Conservation (phyloP, 2,888 invertebrate species). For the Leucophenga maculata region DNA sequence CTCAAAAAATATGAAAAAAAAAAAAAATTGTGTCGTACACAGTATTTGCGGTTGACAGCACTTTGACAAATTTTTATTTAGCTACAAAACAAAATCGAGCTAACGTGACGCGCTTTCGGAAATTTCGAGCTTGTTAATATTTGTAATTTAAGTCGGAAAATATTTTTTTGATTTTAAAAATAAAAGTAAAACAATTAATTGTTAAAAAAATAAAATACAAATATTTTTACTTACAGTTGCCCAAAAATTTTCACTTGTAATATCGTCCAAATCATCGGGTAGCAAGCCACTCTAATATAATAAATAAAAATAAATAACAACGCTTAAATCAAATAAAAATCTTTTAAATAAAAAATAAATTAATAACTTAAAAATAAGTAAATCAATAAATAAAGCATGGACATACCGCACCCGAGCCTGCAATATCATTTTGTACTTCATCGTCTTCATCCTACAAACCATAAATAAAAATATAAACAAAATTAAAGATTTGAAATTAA, state of each 20-base stretch:
- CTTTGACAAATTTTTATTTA: conserved; percentile 1
- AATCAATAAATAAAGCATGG: conserved; percentile 8
- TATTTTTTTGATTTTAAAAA: background rate
- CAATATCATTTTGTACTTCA: conserved; percentile 23
- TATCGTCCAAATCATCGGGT: conserved; percentile 41
- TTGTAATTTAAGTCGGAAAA: too few relatives aligned
- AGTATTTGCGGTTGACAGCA: conserved; percentile 2
- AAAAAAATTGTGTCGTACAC: background rate
- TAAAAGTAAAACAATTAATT: background rate
- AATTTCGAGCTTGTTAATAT: too few relatives aligned
- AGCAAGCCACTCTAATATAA: conserved; percentile 24
- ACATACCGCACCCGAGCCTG: conserved; percentile 46
- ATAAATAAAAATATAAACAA: conserved; percentile 23
- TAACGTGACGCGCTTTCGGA: too few relatives aligned
- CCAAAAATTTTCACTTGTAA: conserved; percentile 45
- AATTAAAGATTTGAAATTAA: conserved; percentile 1
- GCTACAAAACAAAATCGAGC: too few relatives aligned
- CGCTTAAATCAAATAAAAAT: conserved; percentile 16
- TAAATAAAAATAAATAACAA: conserved; percentile 25
- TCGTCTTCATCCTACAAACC: conserved; percentile 25
- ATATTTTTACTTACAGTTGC: conserved; percentile 31
- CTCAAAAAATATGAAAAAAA: too few relatives aligned
- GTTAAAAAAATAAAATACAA: background rate
- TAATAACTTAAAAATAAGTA: conserved; percentile 16
- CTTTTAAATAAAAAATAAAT: conserved; percentile 20